Evolutionary conservation across 2,797 vertebrate species (phyloP).

Genomic region (Uromys caudimaculatus): DNA sequence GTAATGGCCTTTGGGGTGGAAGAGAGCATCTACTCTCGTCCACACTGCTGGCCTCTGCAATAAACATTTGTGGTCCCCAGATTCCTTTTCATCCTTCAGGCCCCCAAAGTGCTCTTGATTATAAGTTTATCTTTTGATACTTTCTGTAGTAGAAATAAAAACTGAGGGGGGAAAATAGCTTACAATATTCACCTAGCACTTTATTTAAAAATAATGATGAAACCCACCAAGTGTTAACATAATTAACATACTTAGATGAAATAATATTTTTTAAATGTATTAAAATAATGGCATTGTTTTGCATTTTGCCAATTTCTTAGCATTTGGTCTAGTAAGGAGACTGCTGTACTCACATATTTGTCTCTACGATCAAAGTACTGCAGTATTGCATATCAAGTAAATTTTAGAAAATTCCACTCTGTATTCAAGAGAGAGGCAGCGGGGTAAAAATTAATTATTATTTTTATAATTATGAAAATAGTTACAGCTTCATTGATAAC

Average conservation of each 20-base stretch:
- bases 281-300: neutral
- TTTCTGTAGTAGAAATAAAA: slow-evolving; percentile 12
- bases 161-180: neutral
- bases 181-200: slow-evolving; percentile 30
- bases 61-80: neutral
- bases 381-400: neutral
- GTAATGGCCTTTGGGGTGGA: neutral
- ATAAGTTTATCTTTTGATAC: neutral
- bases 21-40: neutral
- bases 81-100: slow-evolving; percentile 14
- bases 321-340: slow-evolving; percentile 1
- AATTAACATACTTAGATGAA: slow-evolving; percentile 52
- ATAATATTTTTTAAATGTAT: neutral
- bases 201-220: slow-evolving; percentile 39
- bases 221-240: neutral
- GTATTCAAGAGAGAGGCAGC: neutral
- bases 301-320: slow-evolving; percentile 28
- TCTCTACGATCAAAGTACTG: neutral
- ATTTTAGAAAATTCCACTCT: slow-evolving; percentile 31
- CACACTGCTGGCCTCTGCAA: neutral
- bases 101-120: neutral
- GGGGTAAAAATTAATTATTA: neutral
- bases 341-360: neutral
- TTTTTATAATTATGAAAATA: neutral
- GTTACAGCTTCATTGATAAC: neutral